phyloP scores from a whole-genome alignment of 2,888 invertebrate species.

The Dryadula phaetusa region DNA sequence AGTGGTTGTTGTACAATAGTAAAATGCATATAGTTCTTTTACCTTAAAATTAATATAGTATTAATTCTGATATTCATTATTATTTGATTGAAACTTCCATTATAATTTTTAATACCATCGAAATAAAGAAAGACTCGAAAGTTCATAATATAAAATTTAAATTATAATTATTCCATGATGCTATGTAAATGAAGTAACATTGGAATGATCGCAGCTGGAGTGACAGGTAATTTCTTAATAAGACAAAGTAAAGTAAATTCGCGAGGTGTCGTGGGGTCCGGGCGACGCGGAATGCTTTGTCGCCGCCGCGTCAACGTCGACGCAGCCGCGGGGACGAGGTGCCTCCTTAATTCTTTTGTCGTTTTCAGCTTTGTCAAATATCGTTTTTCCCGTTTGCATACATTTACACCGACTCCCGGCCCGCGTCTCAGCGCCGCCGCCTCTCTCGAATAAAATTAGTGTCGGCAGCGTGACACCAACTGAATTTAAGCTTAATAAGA shows the following conservation, averaged over 20 bases:
- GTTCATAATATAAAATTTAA: slow-evolving; percentile 12
- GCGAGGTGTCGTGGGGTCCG: slow-evolving; percentile 54
- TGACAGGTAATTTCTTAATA: slow-evolving; percentile 72
- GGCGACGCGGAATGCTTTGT: slow-evolving; percentile 46
- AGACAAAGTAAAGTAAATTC: slow-evolving; percentile 74
- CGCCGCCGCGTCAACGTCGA: slow-evolving; percentile 56
- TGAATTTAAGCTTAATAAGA: slow-evolving; percentile 83
- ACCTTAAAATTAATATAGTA: slow-evolving; percentile 23
- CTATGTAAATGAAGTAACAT: slow-evolving; percentile 60
- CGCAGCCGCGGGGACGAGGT: slow-evolving; percentile 48
- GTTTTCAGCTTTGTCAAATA: slow-evolving; percentile 82
- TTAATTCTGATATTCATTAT: not conserved
- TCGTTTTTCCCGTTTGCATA: slow-evolving; percentile 81
- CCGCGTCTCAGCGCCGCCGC: slow-evolving; percentile 53
- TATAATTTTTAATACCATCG: not conserved
- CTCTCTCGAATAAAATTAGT: slow-evolving; percentile 83
- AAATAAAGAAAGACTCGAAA: not conserved
- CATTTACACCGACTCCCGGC: slow-evolving; percentile 68
- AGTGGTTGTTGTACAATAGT: slow-evolving; percentile 8
- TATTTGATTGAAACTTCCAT: slow-evolving; percentile 1
- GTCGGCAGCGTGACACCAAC: slow-evolving; percentile 84
- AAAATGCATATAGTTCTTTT: slow-evolving; percentile 12
- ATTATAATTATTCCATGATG: slow-evolving; percentile 38
- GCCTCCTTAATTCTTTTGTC: slow-evolving; percentile 80
- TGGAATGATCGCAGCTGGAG: slow-evolving; percentile 52